These are phyloP conservation scores for Pogonocichla stellata DNA, from an alignment of 2,113 vertebrate species.

Conservation along the genomic window DNA sequence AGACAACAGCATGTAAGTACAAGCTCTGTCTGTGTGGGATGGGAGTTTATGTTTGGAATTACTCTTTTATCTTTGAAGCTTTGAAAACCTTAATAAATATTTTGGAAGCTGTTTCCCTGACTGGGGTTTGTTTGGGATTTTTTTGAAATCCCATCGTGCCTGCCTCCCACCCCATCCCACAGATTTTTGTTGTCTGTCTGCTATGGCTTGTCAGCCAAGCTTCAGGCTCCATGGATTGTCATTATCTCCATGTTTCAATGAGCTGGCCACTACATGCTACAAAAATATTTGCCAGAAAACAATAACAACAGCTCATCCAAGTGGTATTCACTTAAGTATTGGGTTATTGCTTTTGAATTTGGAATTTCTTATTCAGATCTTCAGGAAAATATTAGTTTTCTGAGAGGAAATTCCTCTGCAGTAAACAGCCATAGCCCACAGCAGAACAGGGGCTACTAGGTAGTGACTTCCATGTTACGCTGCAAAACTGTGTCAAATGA, in stretches of 20 bases:
- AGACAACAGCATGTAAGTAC: neutral
- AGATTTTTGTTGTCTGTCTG: neutral
- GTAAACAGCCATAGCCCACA: neutral
- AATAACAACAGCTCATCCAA: neutral
- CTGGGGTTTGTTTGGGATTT: neutral
- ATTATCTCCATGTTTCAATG: neutral
- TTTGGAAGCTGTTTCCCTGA: neutral
- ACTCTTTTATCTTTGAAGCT: conserved; percentile 4
- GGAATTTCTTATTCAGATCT: neutral
- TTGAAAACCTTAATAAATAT: conserved; percentile 30
- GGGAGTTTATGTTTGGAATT: neutral
- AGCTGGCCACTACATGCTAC: neutral
- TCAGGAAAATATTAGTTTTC: neutral
- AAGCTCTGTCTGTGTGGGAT: neutral
- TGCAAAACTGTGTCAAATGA: neutral
- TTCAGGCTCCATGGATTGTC: neutral
- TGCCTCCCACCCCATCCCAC: neutral
- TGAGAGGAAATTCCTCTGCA: neutral
- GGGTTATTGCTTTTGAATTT: conserved; percentile 15
- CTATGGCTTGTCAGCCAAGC: neutral
- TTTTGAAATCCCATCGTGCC: neutral
- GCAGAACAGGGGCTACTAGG: neutral
- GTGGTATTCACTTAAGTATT: neutral
- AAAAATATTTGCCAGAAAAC: neutral
- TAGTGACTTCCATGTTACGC: neutral